Conservation (phyloP, 1,140 invertebrate species). For the Atopsyche davidsoni region DNA sequence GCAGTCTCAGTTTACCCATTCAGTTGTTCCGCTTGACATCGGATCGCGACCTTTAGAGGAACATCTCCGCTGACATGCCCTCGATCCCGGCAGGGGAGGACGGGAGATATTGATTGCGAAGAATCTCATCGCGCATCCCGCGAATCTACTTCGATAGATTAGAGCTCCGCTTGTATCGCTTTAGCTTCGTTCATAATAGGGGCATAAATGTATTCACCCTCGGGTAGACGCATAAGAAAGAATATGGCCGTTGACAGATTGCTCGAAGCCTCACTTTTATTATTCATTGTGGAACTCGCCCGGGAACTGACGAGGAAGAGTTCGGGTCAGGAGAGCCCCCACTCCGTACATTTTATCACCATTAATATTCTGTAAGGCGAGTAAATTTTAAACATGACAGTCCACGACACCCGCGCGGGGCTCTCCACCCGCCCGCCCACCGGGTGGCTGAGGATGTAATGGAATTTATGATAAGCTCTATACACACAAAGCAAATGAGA, state of each 20-base stretch:
- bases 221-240: too few species aligned
- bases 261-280: constrained; percentile 17
- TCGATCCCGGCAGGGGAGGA: too few species aligned
- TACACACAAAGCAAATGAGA: background rate
- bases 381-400: constrained; percentile 25
- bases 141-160: too few species aligned
- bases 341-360: constrained; percentile 27
- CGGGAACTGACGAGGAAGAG: constrained; percentile 5
- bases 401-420: constrained; percentile 18
- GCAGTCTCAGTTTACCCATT: too few species aligned
- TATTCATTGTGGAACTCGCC: constrained; percentile 17
- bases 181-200: too few species aligned
- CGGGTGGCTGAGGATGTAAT: constrained; percentile 19
- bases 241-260: constrained; percentile 14
- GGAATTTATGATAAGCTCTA: constrained; percentile 30
- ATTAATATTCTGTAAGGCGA: constrained; percentile 27
- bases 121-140: too few species aligned
- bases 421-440: constrained; percentile 15
- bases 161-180: too few species aligned
- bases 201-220: too few species aligned
- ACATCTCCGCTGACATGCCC: too few species aligned
- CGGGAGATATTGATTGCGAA: too few species aligned
- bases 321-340: background rate
- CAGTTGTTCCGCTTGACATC: too few species aligned
- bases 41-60: too few species aligned